A percentile compares a stretch with the other conserved stretches of the same genome.
These are phyloP conservation scores for Helicolenus hilgendorfi DNA, from an alignment of 2,797 vertebrate species.

Conservation along the genomic window DNA sequence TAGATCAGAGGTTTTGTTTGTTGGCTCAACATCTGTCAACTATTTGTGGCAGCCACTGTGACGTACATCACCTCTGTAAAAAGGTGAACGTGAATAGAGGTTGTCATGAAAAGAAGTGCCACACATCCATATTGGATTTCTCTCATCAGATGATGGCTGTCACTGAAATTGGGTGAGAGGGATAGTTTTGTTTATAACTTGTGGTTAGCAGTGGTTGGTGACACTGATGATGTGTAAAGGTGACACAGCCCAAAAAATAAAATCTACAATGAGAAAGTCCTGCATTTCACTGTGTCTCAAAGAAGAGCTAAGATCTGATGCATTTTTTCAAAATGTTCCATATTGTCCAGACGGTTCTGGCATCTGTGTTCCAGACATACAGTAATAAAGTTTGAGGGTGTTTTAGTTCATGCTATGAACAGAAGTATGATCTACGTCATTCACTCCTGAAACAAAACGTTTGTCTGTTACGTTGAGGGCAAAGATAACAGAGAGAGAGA, in stretches of 20 bases:
- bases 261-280: not conserved
- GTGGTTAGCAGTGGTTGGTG: not conserved
- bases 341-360: not conserved
- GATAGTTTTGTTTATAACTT: not conserved
- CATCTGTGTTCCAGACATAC: conserved; percentile 40
- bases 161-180: not conserved
- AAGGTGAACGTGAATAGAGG: conserved; percentile 3
- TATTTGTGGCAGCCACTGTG: conserved; percentile 52
- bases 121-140: not conserved
- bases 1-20: conserved; percentile 38
- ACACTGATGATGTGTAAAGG: not conserved
- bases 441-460: not conserved
- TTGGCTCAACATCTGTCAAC: conserved; percentile 60
- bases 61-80: conserved; percentile 1
- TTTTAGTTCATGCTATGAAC: not conserved
- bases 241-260: not conserved
- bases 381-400: not conserved
- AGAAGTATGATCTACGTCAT: not conserved
- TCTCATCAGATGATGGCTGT: not conserved
- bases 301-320: not conserved
- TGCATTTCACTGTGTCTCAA: not conserved
- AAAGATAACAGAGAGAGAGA: not conserved
- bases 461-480: not conserved
- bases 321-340: not conserved
- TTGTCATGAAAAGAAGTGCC: conserved; percentile 1